Evolutionary conservation across 2,888 invertebrate species (phyloP).

Genomic region (Callinectes sapidus): DNA sequence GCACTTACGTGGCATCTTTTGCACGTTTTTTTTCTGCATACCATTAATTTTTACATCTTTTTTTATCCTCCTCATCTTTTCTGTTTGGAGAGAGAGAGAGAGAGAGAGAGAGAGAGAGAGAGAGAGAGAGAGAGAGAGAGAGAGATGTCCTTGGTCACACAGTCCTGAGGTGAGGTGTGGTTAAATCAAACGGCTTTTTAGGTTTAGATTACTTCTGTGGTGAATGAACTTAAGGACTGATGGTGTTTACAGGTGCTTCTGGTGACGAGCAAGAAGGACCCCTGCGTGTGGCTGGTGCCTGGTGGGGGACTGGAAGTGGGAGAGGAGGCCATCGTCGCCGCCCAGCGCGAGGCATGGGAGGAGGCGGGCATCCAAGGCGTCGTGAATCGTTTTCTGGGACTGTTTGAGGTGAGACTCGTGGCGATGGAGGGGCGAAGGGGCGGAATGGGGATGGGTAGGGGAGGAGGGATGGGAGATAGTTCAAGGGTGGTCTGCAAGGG

Average conservation of each 20-base stretch:
- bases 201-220: no score
- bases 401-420: conserved; percentile 87
- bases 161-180: no score
- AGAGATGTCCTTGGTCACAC: no score
- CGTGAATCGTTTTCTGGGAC: conserved; percentile 91
- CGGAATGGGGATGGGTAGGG: neutral
- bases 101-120: no score
- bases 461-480: neutral
- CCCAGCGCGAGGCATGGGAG: conserved; percentile 93
- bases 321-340: conserved; percentile 92
- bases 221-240: neutral
- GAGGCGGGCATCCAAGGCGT: conserved; percentile 96
- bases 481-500: neutral
- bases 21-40: no score
- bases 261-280: conserved; percentile 92
- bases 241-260: conserved; percentile 85
- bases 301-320: conserved; percentile 95
- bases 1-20: no score
- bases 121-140: no score
- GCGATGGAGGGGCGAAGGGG: neutral
- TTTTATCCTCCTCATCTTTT: no score
- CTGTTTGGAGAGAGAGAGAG: no score
- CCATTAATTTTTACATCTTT: no score
- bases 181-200: no score
- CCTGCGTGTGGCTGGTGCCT: conserved; percentile 96